Percentiles rank a stretch among this genome's conserved stretches.
These are phyloP conservation scores for Delphinus delphis DNA, from an alignment of 2,113 vertebrate genomes.

Conservation along the genomic window DNA sequence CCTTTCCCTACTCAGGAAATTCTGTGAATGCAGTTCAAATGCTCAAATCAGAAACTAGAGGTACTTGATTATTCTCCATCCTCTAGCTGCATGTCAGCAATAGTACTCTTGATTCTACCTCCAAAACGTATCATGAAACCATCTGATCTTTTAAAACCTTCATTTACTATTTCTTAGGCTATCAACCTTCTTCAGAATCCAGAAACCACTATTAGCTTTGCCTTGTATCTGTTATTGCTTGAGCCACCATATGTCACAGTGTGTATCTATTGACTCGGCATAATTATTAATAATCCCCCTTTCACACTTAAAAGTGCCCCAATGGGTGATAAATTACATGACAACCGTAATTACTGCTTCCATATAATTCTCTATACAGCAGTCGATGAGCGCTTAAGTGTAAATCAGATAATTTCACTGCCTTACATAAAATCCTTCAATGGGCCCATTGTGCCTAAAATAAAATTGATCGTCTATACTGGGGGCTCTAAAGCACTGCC, in stretches of 20 bases:
- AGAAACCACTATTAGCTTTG: not conserved
- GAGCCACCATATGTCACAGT: not conserved
- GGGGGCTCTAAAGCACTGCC: not conserved
- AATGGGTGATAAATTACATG: not conserved
- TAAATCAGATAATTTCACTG: not conserved
- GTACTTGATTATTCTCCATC: not conserved
- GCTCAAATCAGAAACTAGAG: not conserved
- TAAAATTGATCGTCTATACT: not conserved
- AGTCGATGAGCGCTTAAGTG: not conserved
- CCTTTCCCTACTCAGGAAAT: not conserved
- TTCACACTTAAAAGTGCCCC: not conserved
- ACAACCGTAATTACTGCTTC: not conserved
- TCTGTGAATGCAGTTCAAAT: not conserved
- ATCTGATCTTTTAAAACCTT: not conserved
- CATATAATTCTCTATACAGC: not conserved
- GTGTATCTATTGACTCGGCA: not conserved
- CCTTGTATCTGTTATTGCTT: not conserved
- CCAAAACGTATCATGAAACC: not conserved
- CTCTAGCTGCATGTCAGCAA: not conserved
- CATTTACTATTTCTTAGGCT: not conserved
- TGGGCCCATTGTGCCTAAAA: not conserved
- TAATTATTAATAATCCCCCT: not conserved
- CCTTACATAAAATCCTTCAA: not conserved
- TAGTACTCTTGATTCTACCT: not conserved
- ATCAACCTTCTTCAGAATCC: not conserved